Conservation (phyloP, 2,888 invertebrate genomes). For the Drosophila algonquin region DNA sequence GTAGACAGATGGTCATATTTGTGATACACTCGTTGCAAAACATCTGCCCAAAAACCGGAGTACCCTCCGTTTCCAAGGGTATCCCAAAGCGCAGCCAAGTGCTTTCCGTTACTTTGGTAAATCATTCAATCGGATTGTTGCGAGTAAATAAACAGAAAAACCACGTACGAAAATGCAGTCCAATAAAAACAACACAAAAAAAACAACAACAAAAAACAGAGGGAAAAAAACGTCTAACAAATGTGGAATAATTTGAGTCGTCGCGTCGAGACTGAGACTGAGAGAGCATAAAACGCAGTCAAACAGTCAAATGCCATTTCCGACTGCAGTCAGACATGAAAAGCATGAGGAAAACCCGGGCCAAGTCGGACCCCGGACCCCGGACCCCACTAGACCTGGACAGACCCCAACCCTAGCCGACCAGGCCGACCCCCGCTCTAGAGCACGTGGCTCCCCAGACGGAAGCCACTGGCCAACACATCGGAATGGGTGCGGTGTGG, state of each 20-base stretch:
- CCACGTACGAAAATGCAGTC: not conserved
- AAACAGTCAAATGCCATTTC: constrained; percentile 65
- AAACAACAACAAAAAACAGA: constrained; percentile 7
- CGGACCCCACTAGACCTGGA: not conserved
- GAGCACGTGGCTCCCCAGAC: constrained; percentile 60
- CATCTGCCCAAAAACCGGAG: not conserved
- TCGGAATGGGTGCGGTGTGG: constrained; percentile 50
- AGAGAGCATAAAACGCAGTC: constrained; percentile 60
- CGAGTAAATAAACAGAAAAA: constrained; percentile 36
- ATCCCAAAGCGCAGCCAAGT: constrained; percentile 4
- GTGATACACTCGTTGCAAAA: not conserved
- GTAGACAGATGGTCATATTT: not conserved
- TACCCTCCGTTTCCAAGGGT: not conserved
- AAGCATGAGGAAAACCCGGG: constrained; percentile 1
- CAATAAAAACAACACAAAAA: constrained; percentile 3
- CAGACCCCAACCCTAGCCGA: not conserved
- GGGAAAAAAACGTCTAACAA: constrained; percentile 34
- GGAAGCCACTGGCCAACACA: constrained; percentile 50
- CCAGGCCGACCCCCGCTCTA: constrained; percentile 12
- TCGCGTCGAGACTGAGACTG: constrained; percentile 27
- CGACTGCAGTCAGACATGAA: constrained; percentile 68
- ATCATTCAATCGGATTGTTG: constrained; percentile 26
- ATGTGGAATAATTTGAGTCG: constrained; percentile 56
- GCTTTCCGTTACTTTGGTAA: constrained; percentile 18
- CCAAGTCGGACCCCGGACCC: not conserved